phyloP scores from a whole-genome alignment of 1,140 invertebrate genomes.

The Caenorhabditis briggsae region DNA sequence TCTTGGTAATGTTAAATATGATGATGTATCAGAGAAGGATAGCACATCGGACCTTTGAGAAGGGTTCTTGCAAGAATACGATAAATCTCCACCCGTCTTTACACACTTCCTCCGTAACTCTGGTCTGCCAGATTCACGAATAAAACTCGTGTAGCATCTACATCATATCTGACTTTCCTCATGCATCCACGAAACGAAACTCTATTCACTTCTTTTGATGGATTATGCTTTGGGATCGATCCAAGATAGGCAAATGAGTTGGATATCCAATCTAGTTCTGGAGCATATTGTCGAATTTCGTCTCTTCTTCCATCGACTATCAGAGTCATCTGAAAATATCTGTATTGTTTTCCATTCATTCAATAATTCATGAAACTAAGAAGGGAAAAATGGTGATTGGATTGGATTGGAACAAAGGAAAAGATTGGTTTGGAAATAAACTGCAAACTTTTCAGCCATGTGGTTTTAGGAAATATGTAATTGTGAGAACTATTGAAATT shows the following conservation, averaged over 20 bases:
- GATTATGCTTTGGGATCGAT: slow-evolving; percentile 85
- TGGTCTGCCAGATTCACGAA: slow-evolving; percentile 89
- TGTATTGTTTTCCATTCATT: neutral
- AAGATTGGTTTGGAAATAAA: neutral
- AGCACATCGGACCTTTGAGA: slow-evolving; percentile 72
- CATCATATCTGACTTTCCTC: slow-evolving; percentile 92
- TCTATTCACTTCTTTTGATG: slow-evolving; percentile 80
- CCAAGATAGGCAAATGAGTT: slow-evolving; percentile 91
- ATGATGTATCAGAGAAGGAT: slow-evolving; percentile 69
- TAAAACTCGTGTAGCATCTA: slow-evolving; percentile 88
- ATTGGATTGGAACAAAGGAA: slow-evolving; percentile 35
- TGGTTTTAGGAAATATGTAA: neutral
- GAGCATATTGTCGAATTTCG: slow-evolving; percentile 89
- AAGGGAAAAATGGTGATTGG: slow-evolving; percentile 14
- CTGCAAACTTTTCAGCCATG: slow-evolving; percentile 10
- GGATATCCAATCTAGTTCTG: slow-evolving; percentile 90
- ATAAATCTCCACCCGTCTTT: slow-evolving; percentile 85
- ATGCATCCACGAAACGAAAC: slow-evolving; percentile 94
- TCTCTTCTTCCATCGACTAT: slow-evolving; percentile 89
- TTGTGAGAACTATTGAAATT: no score
- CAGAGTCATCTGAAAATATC: slow-evolving; percentile 83
- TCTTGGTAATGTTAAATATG: slow-evolving; percentile 70
- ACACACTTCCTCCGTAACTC: slow-evolving; percentile 85
- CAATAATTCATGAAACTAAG: neutral
- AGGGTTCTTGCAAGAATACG: slow-evolving; percentile 81